Base-by-base conservation (phyloP, 1,140 invertebrate species). In the Macrostomum lignano region DNA sequence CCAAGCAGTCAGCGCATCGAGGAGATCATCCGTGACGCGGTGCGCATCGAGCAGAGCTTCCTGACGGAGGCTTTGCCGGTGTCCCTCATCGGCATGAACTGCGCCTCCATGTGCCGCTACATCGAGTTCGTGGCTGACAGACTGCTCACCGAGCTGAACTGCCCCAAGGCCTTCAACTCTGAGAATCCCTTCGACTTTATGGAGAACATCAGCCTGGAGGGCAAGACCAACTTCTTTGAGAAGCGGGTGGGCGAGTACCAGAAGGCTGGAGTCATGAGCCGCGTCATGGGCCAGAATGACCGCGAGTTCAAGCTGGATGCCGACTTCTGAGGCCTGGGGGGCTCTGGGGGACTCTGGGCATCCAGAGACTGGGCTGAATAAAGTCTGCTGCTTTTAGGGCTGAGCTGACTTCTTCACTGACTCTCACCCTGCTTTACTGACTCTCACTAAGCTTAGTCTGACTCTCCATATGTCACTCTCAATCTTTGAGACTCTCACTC, bases 181-280 rank as follows among this genome's bases (percentile, higher is more conserved):
- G 71, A 73, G 46, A 96, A 98, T 64, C 91, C 91, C 10, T 98
- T 98, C 58, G 81, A 84, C 49, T 98, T 98, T 52, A 98, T 98
- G 91, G 82, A 91, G 46, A 72, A 88, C 38, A 94, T 98, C 42
- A 94, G 84, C 1, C 58, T 94, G 28, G 81, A 94, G 48, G 88
- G 88, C 2, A 98, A 98, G 49, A 96, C 91, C 0, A 98, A 98
- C 52, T 98, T 98, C 62, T 98, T 98, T 50, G 91, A 98, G 52
- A 93, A 91, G 50, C 74, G 79, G 61, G 91, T 98, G 10, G 84
- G 79, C 1, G 91, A 98, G 57, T 98, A 98, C 48, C 82, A 94
- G 52, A 91, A 88, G 41, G 72, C 70, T 60, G 84, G 82, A 26
- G 81, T 94, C 0, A 78, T 75, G 66, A 55, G 64, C 0, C 66